Base-by-base conservation (phyloP, 2,888 invertebrate genomes). In the Acleris cristana region DNA sequence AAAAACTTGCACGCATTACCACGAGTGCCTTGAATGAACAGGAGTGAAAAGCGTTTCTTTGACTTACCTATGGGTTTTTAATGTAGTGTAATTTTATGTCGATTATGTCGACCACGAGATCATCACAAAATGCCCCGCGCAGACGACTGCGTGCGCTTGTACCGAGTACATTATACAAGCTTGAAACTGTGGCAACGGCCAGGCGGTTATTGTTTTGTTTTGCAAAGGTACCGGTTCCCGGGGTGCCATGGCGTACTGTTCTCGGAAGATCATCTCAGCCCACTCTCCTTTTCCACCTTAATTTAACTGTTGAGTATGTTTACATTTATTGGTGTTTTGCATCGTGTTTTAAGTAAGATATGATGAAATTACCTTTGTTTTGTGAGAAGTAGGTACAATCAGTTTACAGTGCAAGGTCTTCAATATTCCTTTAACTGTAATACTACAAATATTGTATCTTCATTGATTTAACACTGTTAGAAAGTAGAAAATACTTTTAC, bases 121-220 rank as follows among this genome's bases (percentile, higher is more conserved):
- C 16, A 55, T 51, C 55, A 52, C 44, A 51, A 45, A 56, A 16
- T 30, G 21, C 16, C 59, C 34, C 26, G 44, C 26, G 23, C 30
- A 49, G 34, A 44, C 44, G 49, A n/a, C 30, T 58, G 26, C 30
- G 40, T 49, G 48, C 55, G 51, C 21, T 44, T 19, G 21, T 49
- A 54, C 34, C 51, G 34, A 55, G 30, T 23, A 55, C 23, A 40
- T 40, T 49, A 69, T 54, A 63, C 45, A 34, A 48, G 51, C 60
- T 55, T 60, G 66, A 57, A 53, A 65, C 53, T 61, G 64, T 63
- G 66, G 70, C 66, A 51, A 62, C 61, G 56, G 49, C 54, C 40
- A 60, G 58, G 53, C 54, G 57, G 56, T 69, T 65, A 67, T 72
- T 72, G 70, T 70, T 65, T 67, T 72, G 67, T 69, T 70, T 67